Percentiles rank a stretch among this genome's conserved stretches.
Evolutionary conservation across 2,113 vertebrate genomes (phyloP).

Genomic region (Siphamia tubifer): DNA sequence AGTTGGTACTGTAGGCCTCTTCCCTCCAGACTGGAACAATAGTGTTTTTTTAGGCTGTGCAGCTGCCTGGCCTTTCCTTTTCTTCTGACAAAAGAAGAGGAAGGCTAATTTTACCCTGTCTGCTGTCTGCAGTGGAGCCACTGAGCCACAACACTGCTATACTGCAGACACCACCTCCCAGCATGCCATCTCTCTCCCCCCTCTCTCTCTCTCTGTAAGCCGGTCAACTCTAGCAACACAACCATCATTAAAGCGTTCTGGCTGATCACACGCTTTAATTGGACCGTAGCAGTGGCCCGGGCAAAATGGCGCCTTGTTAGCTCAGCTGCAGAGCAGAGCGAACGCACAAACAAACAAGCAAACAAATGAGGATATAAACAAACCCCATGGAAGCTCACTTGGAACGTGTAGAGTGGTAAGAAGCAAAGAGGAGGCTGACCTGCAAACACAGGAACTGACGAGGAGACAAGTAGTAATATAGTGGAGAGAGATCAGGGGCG

Average conservation of each 20-base stretch:
- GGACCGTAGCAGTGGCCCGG: conserved; percentile 63
- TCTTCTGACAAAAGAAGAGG: conserved; percentile 32
- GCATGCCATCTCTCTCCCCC: conserved; percentile 37
- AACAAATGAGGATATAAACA: conserved; percentile 69
- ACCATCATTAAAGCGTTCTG: conserved; percentile 84
- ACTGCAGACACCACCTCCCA: conserved; percentile 70
- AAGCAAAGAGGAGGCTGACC: conserved; percentile 25
- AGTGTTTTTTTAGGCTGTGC: neutral
- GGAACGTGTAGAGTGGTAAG: conserved; percentile 14
- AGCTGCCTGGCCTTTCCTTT: conserved; percentile 22
- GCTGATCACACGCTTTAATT: conserved; percentile 84
- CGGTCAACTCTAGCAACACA: conserved; percentile 68
- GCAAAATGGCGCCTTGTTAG: conserved; percentile 79
- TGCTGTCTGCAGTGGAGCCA: conserved; percentile 63
- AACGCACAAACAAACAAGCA: conserved; percentile 70
- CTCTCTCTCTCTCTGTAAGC: conserved; percentile 34
- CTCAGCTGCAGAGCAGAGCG: conserved; percentile 73
- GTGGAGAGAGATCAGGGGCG: neutral
- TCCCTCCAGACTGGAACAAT: neutral
- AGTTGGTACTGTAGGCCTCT: neutral
- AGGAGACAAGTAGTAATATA: neutral
- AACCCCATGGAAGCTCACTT: conserved; percentile 40
- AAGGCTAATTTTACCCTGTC: conserved; percentile 61
- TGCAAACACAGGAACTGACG: conserved; percentile 38
- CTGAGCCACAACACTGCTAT: conserved; percentile 66